Base-by-base conservation (phyloP, 2,888 invertebrate species). In the Polylopha cassiicola region DNA sequence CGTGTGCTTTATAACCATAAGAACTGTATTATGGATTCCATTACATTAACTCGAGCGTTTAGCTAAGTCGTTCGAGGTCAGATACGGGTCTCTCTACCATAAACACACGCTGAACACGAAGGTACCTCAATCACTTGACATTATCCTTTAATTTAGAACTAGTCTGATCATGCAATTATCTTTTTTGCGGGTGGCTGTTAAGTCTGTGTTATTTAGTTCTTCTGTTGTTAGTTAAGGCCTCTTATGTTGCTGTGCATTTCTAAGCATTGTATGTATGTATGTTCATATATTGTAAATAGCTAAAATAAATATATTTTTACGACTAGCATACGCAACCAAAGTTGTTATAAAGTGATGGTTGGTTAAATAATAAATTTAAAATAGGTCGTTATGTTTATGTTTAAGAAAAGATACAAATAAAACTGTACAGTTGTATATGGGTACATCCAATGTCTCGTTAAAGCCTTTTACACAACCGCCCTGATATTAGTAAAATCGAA, bases 231-330 rank as follows among this genome's bases (percentile, higher is more conserved):
- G 68, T 61, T 82, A 79, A 78, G 80, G 73, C 69, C 68, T 77
- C 68, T 78, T 82, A 78, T 79, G 80, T 85, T 84, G 84, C 82
- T 82, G 79, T 81, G 84, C 85, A 84, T 84, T 84, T 82, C 74
- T 74, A 77, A 65, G 81, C 77, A 88, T 87, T 87, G 87, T 87
- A 87, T 86, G 86, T 87, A 86, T 87, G 86, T 85, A 84, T 84
- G 79, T 86, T 80, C 74, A 80, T 75, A 80, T 73, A 78, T 73
- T 85, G 85, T 85, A 85, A 74, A 85, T 85, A 85, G 78, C 73
- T 81, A 78, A 79, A 77, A 73, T 80, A 81, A 77, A 76, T 75
- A 82, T 85, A 85, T 86, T 85, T 86, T 85, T 86, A 86, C 85
- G 86, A 82, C 69, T 86, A 86, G 86, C 75, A 73, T 85, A 86